Conservation (phyloP, 2,888 invertebrate species). For the Argyresthia goedartella region DNA sequence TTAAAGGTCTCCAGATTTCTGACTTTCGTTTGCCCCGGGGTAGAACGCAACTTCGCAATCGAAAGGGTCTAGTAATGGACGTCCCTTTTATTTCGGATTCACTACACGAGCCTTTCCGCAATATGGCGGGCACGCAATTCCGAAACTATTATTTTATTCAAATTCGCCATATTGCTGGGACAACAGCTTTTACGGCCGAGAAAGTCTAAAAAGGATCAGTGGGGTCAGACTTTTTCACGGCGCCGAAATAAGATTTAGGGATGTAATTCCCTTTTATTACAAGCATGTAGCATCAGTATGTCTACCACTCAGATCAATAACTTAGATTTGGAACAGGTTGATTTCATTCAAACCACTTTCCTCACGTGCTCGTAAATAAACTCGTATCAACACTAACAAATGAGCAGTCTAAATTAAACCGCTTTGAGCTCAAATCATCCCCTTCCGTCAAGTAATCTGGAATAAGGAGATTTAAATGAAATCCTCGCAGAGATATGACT, state of each 20-base stretch:
- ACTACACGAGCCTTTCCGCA: conserved; percentile 19
- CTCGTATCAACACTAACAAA: too few relatives aligned
- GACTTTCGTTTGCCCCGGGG: not conserved
- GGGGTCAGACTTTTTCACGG: too few relatives aligned
- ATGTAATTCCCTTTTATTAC: too few relatives aligned
- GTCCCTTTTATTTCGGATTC: not conserved
- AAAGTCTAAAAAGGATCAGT: too few relatives aligned
- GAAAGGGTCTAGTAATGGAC: not conserved
- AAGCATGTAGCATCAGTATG: too few relatives aligned
- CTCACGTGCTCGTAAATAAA: too few relatives aligned
- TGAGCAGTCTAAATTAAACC: too few relatives aligned
- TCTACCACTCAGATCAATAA: too few relatives aligned
- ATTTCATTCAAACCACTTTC: too few relatives aligned
- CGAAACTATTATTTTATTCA: conserved; percentile 45
- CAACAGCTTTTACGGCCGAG: conserved; percentile 4
- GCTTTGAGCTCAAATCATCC: not conserved
- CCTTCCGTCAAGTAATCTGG: not conserved
- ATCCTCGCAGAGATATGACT: conserved; percentile 36
- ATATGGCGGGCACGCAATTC: conserved; percentile 14
- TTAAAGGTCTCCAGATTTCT: not conserved
- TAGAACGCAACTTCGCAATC: not conserved
- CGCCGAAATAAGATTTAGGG: too few relatives aligned
- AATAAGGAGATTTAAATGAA: conserved; percentile 31
- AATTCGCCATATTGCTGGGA: conserved; percentile 28
- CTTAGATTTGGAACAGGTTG: not conserved